phyloP scores from a whole-genome alignment of 1,140 invertebrate species.

The Drosophila guanche region DNA sequence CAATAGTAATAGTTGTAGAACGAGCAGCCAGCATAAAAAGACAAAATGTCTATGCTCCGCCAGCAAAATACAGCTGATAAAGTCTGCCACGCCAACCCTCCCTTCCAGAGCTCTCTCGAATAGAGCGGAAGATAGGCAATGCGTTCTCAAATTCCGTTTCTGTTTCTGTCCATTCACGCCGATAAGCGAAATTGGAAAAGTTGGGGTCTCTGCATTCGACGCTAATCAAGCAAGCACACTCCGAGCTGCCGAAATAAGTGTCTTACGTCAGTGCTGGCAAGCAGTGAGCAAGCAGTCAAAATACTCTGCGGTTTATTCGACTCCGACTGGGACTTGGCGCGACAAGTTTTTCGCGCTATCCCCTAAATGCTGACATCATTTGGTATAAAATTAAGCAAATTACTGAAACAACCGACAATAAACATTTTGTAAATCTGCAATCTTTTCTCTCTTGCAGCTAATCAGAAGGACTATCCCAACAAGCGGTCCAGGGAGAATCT shows the following conservation, averaged over 20 bases:
- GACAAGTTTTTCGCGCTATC: constrained; percentile 73
- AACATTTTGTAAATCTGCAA: constrained; percentile 29
- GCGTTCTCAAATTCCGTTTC: constrained; percentile 17
- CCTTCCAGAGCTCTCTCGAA: too few species aligned
- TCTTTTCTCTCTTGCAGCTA: constrained; percentile 85
- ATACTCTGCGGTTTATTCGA: constrained; percentile 47
- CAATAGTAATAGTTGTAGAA: constrained; percentile 41
- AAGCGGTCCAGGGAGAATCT: constrained; percentile 86
- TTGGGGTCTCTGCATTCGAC: constrained; percentile 29
- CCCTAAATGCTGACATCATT: constrained; percentile 63
- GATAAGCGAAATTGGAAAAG: constrained; percentile 45
- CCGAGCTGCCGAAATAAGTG: constrained; percentile 70
- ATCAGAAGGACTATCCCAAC: constrained; percentile 87
- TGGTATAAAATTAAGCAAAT: constrained; percentile 49
- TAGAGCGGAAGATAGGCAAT: constrained; percentile 7
- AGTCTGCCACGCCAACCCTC: constrained; percentile 2
- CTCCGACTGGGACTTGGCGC: constrained; percentile 51
- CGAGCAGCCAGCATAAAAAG: constrained; percentile 37
- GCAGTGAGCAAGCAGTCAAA: constrained; percentile 51
- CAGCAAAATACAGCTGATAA: constrained; percentile 29
- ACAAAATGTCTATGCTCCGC: constrained; percentile 18
- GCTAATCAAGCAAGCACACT: constrained; percentile 39
- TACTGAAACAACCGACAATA: constrained; percentile 33
- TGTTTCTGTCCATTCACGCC: constrained; percentile 35
- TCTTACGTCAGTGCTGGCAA: constrained; percentile 79